Base-by-base conservation (phyloP, 2,888 invertebrate species). In the Chaetoderma sp. region DNA sequence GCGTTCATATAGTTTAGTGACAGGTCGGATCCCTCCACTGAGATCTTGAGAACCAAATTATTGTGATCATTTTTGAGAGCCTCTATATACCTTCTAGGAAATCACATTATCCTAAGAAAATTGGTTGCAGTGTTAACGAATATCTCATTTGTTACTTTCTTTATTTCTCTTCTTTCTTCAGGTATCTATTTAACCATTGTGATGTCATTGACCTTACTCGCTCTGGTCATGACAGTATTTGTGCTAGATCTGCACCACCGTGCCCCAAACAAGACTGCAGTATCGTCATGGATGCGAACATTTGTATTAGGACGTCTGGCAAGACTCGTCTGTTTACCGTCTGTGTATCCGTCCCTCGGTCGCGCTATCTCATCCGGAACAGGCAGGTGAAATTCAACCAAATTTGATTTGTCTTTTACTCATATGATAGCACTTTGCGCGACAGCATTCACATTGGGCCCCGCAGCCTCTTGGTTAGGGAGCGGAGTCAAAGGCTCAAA, bases 161-260 rank as follows among this genome's bases (percentile, higher is more conserved):
- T 21, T 2, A 42, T 30, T 60, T 27, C 56, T 18, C 30, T 54
- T 69, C 50, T 32, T 49, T 36, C 68, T 78, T n/a, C 77, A 89
- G 89, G 89, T 69, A 88, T 90, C 60, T 90, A 90, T 79, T 79
- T 90, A 71, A 90, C 89, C 1, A 87, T 88, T 13, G 89, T 89
- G 39, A 90, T 90, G 90, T 87, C 88, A 30, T 86, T 90, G 78
- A 89, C 89, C n/a, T 89, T 89, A 32, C 86, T 89, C 63, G 89
- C 89, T 3, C 89, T 88, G 67, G 88, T 89, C 60, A 87, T 88
- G 85, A 89, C 89, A 2, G 89, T 89, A 55, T 85, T 88, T 67
- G 90, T 90, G 3, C 83, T 90, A 21, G 90, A 90, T 78, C 88
- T 89, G 61, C 90, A 90, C 74, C 89, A 90, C 79, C 83, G 89